These are phyloP conservation scores for Branchipolynoe longqiensis DNA, from an alignment of 2,888 invertebrate species.

Conservation along the genomic window DNA sequence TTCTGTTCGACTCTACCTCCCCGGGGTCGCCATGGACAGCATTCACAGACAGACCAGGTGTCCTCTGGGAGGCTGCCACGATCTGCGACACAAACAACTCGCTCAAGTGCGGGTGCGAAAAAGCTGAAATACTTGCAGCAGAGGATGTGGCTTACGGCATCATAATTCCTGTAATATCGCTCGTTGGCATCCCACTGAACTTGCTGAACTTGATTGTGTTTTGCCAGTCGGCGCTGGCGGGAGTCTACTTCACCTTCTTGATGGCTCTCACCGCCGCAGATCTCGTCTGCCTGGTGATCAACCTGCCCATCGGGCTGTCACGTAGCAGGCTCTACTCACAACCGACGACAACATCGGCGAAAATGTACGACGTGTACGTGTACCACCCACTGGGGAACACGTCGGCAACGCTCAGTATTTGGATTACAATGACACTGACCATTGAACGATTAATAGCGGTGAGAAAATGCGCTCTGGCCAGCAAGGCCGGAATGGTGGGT, in stretches of 20 bases:
- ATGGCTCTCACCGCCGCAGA: background rate
- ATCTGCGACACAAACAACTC: too few species aligned
- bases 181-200: background rate
- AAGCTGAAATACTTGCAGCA: too few species aligned
- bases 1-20: too few species aligned
- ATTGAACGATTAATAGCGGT: constrained; percentile 1
- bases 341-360: background rate
- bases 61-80: too few species aligned
- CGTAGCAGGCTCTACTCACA: background rate
- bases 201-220: background rate
- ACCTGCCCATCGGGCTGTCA: background rate
- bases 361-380: constrained; percentile 23
- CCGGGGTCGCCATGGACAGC: too few species aligned
- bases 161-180: background rate
- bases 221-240: background rate
- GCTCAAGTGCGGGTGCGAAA: too few species aligned
- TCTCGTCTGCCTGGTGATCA: background rate
- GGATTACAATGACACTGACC: constrained; percentile 19
- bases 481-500: background rate
- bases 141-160: background rate
- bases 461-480: background rate
- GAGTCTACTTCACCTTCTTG: constrained; percentile 14
- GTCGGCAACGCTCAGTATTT: constrained; percentile 6
- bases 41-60: too few species aligned
- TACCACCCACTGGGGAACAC: constrained; percentile 16